Base-by-base conservation (phyloP, 2,888 invertebrate genomes). In the Achlya flavicornis region DNA sequence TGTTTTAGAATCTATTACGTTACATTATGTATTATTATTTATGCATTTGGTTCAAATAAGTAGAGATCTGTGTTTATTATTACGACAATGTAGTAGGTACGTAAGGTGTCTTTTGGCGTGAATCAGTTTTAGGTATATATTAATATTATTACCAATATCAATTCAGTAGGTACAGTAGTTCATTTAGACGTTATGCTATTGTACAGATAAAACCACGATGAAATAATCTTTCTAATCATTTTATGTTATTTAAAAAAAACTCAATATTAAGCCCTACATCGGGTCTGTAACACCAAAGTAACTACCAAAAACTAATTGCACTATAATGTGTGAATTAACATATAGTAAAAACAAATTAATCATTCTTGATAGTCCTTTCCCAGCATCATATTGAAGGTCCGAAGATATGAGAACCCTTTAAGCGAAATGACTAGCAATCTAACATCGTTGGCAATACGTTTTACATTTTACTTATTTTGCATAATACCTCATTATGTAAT, bases 1-100 rank as follows among this genome's bases (percentile, higher is more conserved):
- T 82, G 83, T 80, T 75, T 83, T 79, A 81, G 77, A 77, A 77
- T 80, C 83, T 81, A 79, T 78, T 77, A 78, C 77, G 72, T 72
- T 72, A 78, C 72, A 74, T 81, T 80, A 80, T 79, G 78, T 79
- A 81, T 53, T 41, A 84, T 84, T 80, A 74, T 78, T 81, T 79
- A 76, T 72, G 77, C 75, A 72, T 78, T 70, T 70, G 73, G 60
- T 60, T 41, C 41, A 60, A 26, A 60, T 41, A 41, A 26, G 26
- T 60, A 60, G 41, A 38, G 41, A 53, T 53, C 19, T 53, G 53
- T 53, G 53, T 53, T 26, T 41, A 43, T 60, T 60, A 41, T 41
- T 60, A 60, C 60, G 16, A 41, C 41, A 60, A 41, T 43, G 19
- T n/a, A n/a, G 60, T 41, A 35, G 10, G 11, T 58, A 41, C 41